A percentile compares a stretch with the other conserved stretches of the same genome.
Conservation (phyloP, 2,797 vertebrate genomes). For the Pseudopleuronectes americanus region DNA sequence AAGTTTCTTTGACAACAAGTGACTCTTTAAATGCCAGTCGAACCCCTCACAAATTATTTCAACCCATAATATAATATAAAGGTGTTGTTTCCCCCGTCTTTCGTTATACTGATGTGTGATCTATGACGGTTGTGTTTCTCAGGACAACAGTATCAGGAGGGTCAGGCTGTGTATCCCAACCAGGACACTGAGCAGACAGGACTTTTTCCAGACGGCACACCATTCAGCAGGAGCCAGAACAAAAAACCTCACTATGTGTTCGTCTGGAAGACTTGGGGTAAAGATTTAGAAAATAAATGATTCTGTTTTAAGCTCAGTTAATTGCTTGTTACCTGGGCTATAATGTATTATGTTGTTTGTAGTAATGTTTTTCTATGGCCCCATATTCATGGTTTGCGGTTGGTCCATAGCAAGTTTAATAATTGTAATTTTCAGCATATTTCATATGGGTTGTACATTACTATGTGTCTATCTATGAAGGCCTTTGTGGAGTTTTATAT, state of each 20-base stretch:
- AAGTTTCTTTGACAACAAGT: not conserved
- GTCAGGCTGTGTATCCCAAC: conserved; percentile 87
- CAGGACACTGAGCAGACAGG: conserved; percentile 66
- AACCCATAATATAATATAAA: too few species aligned
- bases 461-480: not conserved
- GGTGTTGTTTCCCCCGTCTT: too few species aligned
- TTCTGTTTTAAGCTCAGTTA: not conserved
- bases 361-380: not conserved
- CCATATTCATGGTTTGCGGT: not conserved
- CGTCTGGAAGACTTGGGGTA: conserved; percentile 94
- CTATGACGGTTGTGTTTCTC: conserved; percentile 17
- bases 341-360: not conserved
- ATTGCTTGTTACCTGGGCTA: not conserved
- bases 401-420: not conserved
- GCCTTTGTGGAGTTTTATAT: not conserved
- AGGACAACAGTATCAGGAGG: conserved; percentile 84
- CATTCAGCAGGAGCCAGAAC: conserved; percentile 73
- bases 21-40: too few species aligned
- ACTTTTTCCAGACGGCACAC: conserved; percentile 88
- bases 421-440: not conserved
- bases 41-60: too few species aligned
- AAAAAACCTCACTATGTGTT: conserved; percentile 88
- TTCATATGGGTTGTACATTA: not conserved
- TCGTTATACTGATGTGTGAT: not conserved
- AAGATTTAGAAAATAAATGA: conserved; percentile 37